phyloP scores from a whole-genome alignment of 2,113 vertebrate species.

The Burhinus oedicnemus region DNA sequence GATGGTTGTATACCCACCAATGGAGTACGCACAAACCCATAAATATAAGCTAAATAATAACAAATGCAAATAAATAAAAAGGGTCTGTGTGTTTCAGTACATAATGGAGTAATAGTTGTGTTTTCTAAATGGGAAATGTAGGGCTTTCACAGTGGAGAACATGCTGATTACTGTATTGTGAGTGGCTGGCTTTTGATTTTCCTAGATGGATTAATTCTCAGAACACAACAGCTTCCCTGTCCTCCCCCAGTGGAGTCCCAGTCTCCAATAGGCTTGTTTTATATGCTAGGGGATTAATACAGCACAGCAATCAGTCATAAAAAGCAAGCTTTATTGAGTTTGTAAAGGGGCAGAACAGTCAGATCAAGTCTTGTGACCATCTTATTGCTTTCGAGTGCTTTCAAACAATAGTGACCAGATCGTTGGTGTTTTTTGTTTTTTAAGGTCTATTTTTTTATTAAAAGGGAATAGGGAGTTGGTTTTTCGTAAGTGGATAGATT shows the following conservation, averaged over 20 bases:
- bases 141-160: slow-evolving; percentile 84
- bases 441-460: slow-evolving; percentile 26
- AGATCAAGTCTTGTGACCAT: slow-evolving; percentile 78
- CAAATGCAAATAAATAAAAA: slow-evolving; percentile 72
- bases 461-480: slow-evolving; percentile 68
- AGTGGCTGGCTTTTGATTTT: slow-evolving; percentile 86
- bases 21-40: slow-evolving; percentile 64
- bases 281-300: slow-evolving; percentile 82
- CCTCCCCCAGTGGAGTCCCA: slow-evolving; percentile 70
- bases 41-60: slow-evolving; percentile 78
- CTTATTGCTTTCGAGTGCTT: slow-evolving; percentile 73
- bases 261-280: slow-evolving; percentile 80
- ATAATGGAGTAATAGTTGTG: slow-evolving; percentile 75
- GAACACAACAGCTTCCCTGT: slow-evolving; percentile 83
- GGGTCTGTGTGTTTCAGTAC: slow-evolving; percentile 58
- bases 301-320: slow-evolving; percentile 80
- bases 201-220: slow-evolving; percentile 76
- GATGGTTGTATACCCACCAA: slow-evolving; percentile 57
- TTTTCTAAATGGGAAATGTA: slow-evolving; percentile 79
- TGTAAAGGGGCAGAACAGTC: slow-evolving; percentile 75
- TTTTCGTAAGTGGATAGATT: slow-evolving; percentile 49
- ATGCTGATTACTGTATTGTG: slow-evolving; percentile 88
- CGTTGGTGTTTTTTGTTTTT: background rate
- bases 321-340: slow-evolving; percentile 74
- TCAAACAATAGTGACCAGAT: slow-evolving; percentile 73